Base-by-base conservation (phyloP, 2,797 vertebrate species). In the Semaprochilodus insignis region DNA sequence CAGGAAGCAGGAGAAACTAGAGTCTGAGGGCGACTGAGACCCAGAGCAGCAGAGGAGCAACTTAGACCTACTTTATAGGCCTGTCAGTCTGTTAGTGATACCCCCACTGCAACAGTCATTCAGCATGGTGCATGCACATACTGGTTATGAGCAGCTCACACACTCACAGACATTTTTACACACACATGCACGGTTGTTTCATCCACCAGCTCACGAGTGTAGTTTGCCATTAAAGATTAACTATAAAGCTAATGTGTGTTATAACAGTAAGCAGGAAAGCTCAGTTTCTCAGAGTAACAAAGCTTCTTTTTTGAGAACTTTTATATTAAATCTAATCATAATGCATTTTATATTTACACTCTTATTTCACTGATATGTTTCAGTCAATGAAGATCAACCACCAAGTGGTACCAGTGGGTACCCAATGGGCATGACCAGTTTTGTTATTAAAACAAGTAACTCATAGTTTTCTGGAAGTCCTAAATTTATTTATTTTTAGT, bases 21-120 rank as follows among this genome's bases (percentile, higher is more conserved):
- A 90, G 83, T 8, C 67, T 88, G 86, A 89, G 87, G 81, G 87
- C 86, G 89, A 87, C 88, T 86, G 87, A 91, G 92, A 93, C 88
- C 87, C 88, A 80, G 71, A 91, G 83, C 81, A 91, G 89, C 88
- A 91, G 88, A 91, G 65, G 78, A 81, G 51, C n/a, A 83, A 92
- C 86, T 92, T 92, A 94, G 88, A 51, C 2, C 88, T 91, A 93
- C 91, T 95, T 92, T 92, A 92, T 92, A 93, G 89, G 92, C 86
- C 90, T 93, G 88, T 94, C 90, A 92, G 86, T 91, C 90, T 91
- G 94, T 94, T 93, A 96, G 89, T 86, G 95, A 97, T 96, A 96
- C 85, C 91, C 95, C 95, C 94, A 82, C 84, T 93, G 94, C 90
- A 93, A 91, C 94, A 83, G 78, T 92, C 92, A 91, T 90, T 90